These are phyloP conservation scores for Okapia johnstoni DNA, from an alignment of 2,113 vertebrate species.

Conservation along the genomic window DNA sequence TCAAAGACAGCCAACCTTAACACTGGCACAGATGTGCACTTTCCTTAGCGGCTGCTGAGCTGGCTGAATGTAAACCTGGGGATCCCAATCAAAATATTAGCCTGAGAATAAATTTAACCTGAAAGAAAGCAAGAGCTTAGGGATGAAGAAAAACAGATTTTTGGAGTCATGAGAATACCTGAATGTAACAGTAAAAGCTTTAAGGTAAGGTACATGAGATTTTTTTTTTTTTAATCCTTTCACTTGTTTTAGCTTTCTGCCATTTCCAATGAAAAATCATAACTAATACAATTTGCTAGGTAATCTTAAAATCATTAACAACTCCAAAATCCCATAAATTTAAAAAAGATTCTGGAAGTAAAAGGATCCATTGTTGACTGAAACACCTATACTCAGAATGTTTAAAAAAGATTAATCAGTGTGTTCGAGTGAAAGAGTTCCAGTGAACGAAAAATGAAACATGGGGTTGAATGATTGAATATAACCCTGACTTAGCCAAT, in stretches of 20 bases:
- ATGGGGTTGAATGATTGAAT: neutral
- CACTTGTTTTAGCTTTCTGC: neutral
- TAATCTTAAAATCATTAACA: constrained; percentile 21
- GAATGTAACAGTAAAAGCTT: neutral
- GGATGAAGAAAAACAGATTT: neutral
- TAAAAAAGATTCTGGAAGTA: neutral
- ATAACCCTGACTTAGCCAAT: neutral
- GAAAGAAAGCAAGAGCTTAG: neutral
- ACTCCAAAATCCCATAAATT: neutral
- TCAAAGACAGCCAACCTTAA: neutral
- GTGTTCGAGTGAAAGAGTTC: neutral
- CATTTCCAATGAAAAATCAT: neutral
- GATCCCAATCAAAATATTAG: neutral
- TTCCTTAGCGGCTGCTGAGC: neutral
- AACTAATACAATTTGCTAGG: neutral
- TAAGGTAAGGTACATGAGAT: neutral
- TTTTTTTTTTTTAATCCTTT: neutral
- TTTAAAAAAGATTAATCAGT: neutral
- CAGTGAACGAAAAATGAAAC: neutral
- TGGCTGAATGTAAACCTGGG: neutral
- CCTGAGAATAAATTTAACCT: neutral
- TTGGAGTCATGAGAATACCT: neutral
- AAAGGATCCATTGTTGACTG: neutral
- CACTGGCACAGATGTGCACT: neutral
- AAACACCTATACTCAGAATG: neutral